Percentiles rank a stretch among this genome's conserved stretches.
Evolutionary conservation across 2,113 vertebrate genomes (phyloP).

Genomic region (Lethenteron camtschaticum): DNA sequence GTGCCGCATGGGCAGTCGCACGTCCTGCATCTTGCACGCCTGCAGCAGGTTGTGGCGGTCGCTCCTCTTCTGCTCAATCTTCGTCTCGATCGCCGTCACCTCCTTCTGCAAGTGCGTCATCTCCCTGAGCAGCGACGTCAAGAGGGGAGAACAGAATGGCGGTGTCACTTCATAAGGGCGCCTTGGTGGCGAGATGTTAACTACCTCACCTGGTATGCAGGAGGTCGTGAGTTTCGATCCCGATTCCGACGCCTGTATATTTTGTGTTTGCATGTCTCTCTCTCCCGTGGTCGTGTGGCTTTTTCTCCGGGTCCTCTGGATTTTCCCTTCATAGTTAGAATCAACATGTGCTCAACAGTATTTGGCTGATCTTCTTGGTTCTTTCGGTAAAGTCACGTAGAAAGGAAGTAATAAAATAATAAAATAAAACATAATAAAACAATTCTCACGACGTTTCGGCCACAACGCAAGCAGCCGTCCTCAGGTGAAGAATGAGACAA

Average conservation of each 20-base stretch:
- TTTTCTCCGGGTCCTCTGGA: too few species aligned
- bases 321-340: too few species aligned
- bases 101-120: conserved; percentile 39
- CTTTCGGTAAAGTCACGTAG: too few species aligned
- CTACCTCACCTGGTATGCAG: not conserved
- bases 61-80: conserved; percentile 47
- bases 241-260: not conserved
- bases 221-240: not conserved
- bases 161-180: not conserved
- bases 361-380: too few species aligned
- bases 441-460: too few species aligned
- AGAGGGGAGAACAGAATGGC: not conserved
- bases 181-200: not conserved
- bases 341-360: too few species aligned
- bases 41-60: conserved; percentile 55
- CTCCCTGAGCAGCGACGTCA: conserved; percentile 22
- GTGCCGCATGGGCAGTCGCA: conserved; percentile 31
- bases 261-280: too few species aligned
- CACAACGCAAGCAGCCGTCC: too few species aligned
- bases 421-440: too few species aligned
- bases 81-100: conserved; percentile 25
- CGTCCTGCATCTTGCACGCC: conserved; percentile 46
- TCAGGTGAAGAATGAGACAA: too few species aligned
- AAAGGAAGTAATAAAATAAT: too few species aligned
- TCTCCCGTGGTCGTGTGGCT: too few species aligned